Base-by-base conservation (phyloP, 2,113 vertebrate genomes). In the Mirza zaza region DNA sequence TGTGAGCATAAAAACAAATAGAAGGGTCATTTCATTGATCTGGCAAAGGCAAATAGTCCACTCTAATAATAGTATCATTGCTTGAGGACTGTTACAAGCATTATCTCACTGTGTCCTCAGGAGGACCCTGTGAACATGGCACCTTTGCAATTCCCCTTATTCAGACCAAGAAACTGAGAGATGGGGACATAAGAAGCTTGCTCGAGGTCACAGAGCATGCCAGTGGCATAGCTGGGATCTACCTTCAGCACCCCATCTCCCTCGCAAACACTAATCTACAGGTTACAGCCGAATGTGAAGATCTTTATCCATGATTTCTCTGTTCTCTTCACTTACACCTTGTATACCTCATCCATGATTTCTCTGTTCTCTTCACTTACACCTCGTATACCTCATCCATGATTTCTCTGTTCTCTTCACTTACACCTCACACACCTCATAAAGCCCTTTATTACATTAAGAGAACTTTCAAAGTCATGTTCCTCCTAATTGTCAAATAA, bases 91-190 rank as follows among this genome's bases (percentile, higher is more conserved):
- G 9, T 36, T 81, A 8, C 8, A 88, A 42, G 13, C n/a, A 50
- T 80, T 76, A n/a, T 83, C 85, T 96, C 42, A 95, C 52, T 94
- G 94, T 90, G 67, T 89, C 45, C 21, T 87, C 18, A 17, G 21
- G 1, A 15, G 25, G 83, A 91, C 39, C 17, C 15, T 55, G 34
- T 32, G 36, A 70, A 63, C 55, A 4, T 17, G 27, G 17, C 70
- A 11, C 2, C 73, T 39, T 75, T 61, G 59, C 29, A 50, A 48
- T 71, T 92, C n/a, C 50, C 36, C 29, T 83, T 70, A 29, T 39
- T 70, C 8, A 71, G 5, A 83, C 21, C 32, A 93, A n/a, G 3
- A 90, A 84, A 91, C 15, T 4, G 15, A 90, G 50, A 23, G 29
- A 17, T 36, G 36, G 8, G 67, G 13, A 27, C n/a, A 45, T 77